Evolutionary conservation across 2,113 vertebrate species (phyloP).

Genomic region (Aspidoscelis tigris): DNA sequence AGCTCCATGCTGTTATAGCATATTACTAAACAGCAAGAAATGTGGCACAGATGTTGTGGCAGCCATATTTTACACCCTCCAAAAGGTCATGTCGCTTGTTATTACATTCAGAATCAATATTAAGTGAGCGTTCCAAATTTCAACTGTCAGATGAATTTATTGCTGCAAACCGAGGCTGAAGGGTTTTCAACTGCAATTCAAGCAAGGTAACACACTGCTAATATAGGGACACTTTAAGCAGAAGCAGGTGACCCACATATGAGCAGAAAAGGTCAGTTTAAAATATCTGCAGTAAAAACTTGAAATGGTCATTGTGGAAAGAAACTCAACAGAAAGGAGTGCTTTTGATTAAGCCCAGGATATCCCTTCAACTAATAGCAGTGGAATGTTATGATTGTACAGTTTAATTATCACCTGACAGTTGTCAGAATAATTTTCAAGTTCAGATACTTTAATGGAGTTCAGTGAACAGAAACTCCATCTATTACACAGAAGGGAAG

Average conservation of each 20-base stretch:
- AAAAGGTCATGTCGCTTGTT: conserved; percentile 87
- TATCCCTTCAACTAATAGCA: not conserved
- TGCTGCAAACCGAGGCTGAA: conserved; percentile 81
- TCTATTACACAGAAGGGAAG: not conserved
- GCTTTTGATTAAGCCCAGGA: not conserved
- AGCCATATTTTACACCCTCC: conserved; percentile 86
- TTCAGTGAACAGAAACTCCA: not conserved
- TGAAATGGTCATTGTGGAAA: conserved; percentile 22
- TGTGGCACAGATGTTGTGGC: conserved; percentile 87
- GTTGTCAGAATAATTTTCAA: rapidly evolving
- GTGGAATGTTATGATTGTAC: not conserved
- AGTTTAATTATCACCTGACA: not conserved
- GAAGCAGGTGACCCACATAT: conserved; percentile 76
- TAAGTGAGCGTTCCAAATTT: conserved; percentile 86
- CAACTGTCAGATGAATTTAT: conserved; percentile 85
- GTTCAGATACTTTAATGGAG: not conserved
- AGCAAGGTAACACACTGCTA: conserved; percentile 82
- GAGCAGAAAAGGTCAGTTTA: conserved; percentile 61
- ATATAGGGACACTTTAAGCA: conserved; percentile 70
- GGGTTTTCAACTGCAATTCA: conserved; percentile 80
- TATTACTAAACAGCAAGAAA: conserved; percentile 87
- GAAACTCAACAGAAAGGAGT: not conserved
- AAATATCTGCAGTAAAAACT: conserved; percentile 43
- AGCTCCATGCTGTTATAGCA: conserved; percentile 84
- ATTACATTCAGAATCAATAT: conserved; percentile 88